Evolutionary conservation across 2,888 invertebrate species (phyloP).

Genomic region (Stenchaetothrips biformis): DNA sequence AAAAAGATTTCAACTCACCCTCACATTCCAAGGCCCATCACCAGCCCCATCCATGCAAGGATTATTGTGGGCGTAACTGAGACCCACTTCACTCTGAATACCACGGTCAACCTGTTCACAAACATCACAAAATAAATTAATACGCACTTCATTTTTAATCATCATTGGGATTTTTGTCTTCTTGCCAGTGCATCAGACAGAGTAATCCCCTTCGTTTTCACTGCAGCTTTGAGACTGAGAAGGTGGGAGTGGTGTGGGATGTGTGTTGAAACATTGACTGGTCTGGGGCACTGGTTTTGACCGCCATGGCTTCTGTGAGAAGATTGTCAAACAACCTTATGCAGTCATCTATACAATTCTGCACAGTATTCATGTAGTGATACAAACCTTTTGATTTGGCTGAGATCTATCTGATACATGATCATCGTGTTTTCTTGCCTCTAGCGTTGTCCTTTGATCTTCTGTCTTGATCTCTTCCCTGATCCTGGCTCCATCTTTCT

Average conservation of each 20-base stretch:
- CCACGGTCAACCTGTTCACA: not conserved
- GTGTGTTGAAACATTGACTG: not conserved
- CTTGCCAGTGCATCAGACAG: not conserved
- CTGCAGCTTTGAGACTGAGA: constrained; percentile 11
- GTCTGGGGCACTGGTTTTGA: not conserved
- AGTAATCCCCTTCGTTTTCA: not conserved
- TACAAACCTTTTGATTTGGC: not conserved
- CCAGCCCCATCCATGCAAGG: not conserved
- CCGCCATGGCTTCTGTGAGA: not conserved
- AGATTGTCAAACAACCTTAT: not conserved
- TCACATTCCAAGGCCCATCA: constrained; percentile 10
- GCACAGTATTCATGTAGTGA: not conserved
- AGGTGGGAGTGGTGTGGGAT: not conserved
- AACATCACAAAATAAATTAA: not conserved
- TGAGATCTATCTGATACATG: not conserved
- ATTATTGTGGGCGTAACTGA: not conserved
- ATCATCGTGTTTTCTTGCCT: not conserved
- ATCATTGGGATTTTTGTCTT: not conserved
- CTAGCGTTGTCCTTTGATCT: not conserved
- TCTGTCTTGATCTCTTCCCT: not conserved
- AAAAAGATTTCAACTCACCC: not conserved
- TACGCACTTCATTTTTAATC: not conserved
- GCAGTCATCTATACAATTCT: not conserved
- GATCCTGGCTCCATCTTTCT: not conserved
- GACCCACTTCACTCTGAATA: not conserved